These are phyloP conservation scores for Ciconia nigra DNA, from an alignment of 2,797 vertebrate genomes.

Conservation along the genomic window DNA sequence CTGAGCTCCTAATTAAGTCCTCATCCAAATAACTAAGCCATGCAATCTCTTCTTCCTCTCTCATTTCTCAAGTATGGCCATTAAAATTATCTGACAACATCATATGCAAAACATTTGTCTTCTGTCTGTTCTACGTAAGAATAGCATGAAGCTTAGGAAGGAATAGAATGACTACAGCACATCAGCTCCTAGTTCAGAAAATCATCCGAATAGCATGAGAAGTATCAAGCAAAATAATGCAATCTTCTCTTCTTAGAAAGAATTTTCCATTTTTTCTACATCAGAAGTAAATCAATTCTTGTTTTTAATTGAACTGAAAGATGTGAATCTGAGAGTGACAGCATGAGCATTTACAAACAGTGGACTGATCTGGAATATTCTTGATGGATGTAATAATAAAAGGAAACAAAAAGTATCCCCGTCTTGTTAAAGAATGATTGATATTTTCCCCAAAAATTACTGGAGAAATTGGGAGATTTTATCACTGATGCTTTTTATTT, in stretches of 20 bases:
- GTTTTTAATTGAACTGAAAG: neutral
- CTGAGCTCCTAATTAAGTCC: slow-evolving; percentile 56
- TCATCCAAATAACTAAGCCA: slow-evolving; percentile 41
- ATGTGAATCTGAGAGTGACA: neutral
- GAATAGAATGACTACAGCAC: neutral
- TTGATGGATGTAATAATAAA: neutral
- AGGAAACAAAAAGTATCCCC: neutral
- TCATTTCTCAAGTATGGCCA: neutral
- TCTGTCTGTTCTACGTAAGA: neutral
- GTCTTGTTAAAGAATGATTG: neutral
- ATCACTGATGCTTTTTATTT: neutral
- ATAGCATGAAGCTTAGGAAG: neutral
- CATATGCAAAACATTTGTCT: slow-evolving; percentile 34
- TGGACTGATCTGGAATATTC: neutral
- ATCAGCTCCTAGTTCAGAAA: neutral
- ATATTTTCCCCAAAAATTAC: neutral
- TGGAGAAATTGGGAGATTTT: neutral
- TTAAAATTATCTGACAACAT: slow-evolving; percentile 45
- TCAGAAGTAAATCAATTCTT: neutral
- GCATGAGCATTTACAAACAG: neutral
- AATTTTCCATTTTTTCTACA: neutral
- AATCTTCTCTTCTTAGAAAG: neutral
- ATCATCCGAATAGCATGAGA: neutral
- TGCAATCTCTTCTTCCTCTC: neutral
- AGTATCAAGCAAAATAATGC: neutral